Percentiles rank a stretch among this genome's conserved stretches.
Evolutionary conservation across 2,113 vertebrate genomes (phyloP).

Genomic region (Erythrocercus mccallii): DNA sequence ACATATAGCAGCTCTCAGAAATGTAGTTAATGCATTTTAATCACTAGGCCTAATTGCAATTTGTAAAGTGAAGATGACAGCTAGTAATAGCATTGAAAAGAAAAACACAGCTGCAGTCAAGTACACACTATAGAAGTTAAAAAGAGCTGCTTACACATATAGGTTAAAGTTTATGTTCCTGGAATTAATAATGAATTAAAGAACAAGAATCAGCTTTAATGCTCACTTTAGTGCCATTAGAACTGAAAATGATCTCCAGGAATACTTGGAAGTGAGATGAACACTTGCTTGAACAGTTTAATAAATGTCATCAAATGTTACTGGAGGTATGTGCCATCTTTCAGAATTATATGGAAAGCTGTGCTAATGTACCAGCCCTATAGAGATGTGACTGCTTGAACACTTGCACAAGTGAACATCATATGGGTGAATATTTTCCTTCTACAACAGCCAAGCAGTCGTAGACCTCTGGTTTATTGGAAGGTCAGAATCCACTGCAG

Average conservation of each 20-base stretch:
- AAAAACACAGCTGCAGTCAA: background rate
- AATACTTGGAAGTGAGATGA: background rate
- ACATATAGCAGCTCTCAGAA: background rate
- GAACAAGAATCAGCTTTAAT: background rate
- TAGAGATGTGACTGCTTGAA: background rate
- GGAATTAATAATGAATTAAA: background rate
- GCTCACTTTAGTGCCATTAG: background rate
- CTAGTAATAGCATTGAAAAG: background rate
- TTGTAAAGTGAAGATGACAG: background rate
- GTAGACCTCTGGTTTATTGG: background rate
- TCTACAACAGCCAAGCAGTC: background rate
- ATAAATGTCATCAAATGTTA: background rate
- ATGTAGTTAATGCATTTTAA: background rate
- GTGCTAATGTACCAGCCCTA: background rate
- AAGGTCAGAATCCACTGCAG: background rate
- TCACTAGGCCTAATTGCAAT: background rate
- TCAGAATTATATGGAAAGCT: background rate
- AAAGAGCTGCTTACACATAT: background rate
- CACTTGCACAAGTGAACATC: background rate
- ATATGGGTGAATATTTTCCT: background rate
- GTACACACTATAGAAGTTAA: background rate
- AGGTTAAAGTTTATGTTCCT: background rate
- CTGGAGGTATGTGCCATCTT: background rate
- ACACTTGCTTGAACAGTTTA: background rate
- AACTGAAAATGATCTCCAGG: background rate